A percentile compares a stretch with the other conserved stretches of the same genome.
Conservation (phyloP, 2,888 invertebrate species). For the Graphium colonna region DNA sequence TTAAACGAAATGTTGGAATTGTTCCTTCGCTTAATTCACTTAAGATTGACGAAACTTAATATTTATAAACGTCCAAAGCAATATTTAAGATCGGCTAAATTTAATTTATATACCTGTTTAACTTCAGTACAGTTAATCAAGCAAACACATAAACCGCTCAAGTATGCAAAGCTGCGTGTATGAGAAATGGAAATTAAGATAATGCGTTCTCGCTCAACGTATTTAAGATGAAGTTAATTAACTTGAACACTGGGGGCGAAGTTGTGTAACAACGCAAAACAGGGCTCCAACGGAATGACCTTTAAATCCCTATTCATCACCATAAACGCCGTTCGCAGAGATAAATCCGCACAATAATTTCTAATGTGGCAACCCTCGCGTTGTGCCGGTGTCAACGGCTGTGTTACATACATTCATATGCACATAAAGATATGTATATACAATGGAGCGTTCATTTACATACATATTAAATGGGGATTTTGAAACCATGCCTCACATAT, state of each 20-base stretch:
- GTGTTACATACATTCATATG: not conserved
- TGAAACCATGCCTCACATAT: not conserved
- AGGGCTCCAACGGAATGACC: constrained; percentile 11
- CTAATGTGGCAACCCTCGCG: constrained; percentile 18
- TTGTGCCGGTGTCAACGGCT: constrained; percentile 11
- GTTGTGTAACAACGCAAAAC: constrained; percentile 1
- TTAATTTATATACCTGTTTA: too few species aligned
- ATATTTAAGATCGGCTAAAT: too few species aligned
- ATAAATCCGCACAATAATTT: constrained; percentile 22
- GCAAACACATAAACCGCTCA: not conserved
- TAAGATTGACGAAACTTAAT: not conserved
- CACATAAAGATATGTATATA: not conserved
- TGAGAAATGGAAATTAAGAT: constrained; percentile 1
- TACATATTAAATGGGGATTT: constrained; percentile 21
- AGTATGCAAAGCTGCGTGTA: not conserved
- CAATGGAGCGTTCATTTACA: constrained; percentile 10
- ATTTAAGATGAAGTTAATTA: constrained; percentile 17
- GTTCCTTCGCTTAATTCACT: too few species aligned
- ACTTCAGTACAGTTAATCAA: not conserved
- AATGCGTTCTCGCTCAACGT: not conserved
- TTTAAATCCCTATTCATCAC: constrained; percentile 22
- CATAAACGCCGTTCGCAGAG: constrained; percentile 18
- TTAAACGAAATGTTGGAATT: too few species aligned
- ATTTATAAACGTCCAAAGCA: too few species aligned
- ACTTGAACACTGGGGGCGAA: constrained; percentile 6